Base-by-base conservation (phyloP, 2,888 invertebrate genomes). In the Euplexia lucipara region DNA sequence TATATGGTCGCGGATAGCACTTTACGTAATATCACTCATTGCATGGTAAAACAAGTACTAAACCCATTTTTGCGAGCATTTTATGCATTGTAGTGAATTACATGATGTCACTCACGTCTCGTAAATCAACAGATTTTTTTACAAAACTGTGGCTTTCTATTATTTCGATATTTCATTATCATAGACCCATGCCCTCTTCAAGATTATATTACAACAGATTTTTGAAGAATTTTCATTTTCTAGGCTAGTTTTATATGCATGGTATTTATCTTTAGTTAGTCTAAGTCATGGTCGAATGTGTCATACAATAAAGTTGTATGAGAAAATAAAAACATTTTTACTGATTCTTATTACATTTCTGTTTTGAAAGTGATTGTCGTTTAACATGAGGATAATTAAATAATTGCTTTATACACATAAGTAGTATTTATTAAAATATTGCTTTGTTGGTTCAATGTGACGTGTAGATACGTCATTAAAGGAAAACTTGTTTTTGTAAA, bases 61-160 rank as follows among this genome's bases (percentile, higher is more conserved):
- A 69, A 75, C 56, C 48, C 10, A n/a, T 42, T 64, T 75, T 78
- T 75, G 66, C 54, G 65, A 78, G 64, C 57, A 70, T 78, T 75
- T 78, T 67, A 78, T 78, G 70, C 73, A 73, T 49, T 70, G 57
- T 73, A 54, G 57, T 75, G 52, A 72, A 72, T 65, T 45, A 66
- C 51, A 39, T 20, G 57, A 66, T 39, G 57, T 61, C 37, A 47
- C 37, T 72, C 26, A 26, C 26, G 26, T 26, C 2, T 3, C 75
- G 56, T 70, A 73, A 79, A 70, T 53, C 57, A 61, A 72, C 41
- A 47, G 16, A 47, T 12, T 54, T 61, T n/a, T 63, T 47, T 48
- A 48, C 47, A 66, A 47, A 60, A 20, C 42, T 32, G 49, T 34
- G 14, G 39, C 20, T 20, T 60, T 14, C 26, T 8, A 22, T 65